Evolutionary conservation across 2,888 invertebrate genomes (phyloP).

Genomic region (Heliconius cydno): DNA sequence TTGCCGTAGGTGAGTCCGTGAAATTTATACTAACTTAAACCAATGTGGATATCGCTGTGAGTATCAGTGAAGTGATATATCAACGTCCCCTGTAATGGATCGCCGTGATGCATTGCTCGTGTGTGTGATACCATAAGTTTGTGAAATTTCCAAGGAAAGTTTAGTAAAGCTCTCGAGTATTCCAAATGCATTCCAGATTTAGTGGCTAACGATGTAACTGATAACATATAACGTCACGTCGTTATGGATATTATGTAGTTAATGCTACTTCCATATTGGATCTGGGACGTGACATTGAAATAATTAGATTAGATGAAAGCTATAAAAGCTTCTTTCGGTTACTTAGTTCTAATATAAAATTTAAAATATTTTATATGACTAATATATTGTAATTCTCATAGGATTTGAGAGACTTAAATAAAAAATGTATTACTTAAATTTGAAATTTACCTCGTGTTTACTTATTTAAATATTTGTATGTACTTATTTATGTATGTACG

Average conservation of each 20-base stretch:
- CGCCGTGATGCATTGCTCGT: slow-evolving; percentile 56
- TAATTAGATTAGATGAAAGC: background rate
- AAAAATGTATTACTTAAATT: too few species aligned
- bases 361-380: background rate
- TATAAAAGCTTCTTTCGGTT: background rate
- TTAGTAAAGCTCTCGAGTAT: slow-evolving; percentile 16
- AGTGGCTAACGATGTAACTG: slow-evolving; percentile 21
- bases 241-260: slow-evolving; percentile 33
- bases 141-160: slow-evolving; percentile 33
- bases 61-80: slow-evolving; percentile 75
- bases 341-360: background rate
- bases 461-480: too few species aligned
- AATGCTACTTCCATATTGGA: slow-evolving; percentile 14
- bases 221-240: slow-evolving; percentile 16
- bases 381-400: background rate
- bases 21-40: slow-evolving; percentile 53
- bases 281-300: slow-evolving; percentile 33
- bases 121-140: slow-evolving; percentile 50
- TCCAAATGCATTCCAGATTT: slow-evolving; percentile 28
- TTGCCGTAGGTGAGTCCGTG: slow-evolving; percentile 79
- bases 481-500: too few species aligned
- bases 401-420: background rate
- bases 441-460: too few species aligned
- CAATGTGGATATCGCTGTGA: slow-evolving; percentile 51
- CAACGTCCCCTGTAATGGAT: slow-evolving; percentile 57